Evolutionary conservation across 1,140 invertebrate species (phyloP).

Genomic region (Drosophila sproati): DNA sequence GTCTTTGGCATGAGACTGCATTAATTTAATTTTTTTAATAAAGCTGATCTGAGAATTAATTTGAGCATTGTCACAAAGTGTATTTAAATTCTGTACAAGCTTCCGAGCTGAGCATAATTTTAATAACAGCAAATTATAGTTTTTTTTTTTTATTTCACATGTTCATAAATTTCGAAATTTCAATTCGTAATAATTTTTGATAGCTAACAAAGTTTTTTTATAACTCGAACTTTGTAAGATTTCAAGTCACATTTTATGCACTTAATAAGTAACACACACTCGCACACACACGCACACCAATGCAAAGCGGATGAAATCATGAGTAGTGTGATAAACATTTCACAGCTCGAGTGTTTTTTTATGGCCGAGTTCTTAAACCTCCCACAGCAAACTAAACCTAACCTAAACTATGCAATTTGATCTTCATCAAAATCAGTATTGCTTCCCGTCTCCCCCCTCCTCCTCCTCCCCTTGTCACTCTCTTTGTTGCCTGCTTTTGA

Average conservation of each 20-base stretch:
- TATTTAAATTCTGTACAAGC: neutral
- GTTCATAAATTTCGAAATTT: neutral
- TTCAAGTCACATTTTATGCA: constrained; percentile 25
- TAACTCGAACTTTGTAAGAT: constrained; percentile 28
- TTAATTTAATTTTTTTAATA: no score
- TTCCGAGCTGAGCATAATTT: neutral
- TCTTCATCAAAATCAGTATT: constrained; percentile 64
- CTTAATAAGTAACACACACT: constrained; percentile 42
- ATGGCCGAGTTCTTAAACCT: constrained; percentile 45
- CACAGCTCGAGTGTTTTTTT: constrained; percentile 73
- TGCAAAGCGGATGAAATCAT: constrained; percentile 3
- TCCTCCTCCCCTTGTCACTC: neutral
- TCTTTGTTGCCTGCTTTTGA: constrained; percentile 15
- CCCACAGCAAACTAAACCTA: constrained; percentile 2
- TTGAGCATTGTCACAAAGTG: no score
- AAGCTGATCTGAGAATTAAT: no score
- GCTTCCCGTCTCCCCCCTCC: neutral
- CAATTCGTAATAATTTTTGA: constrained; percentile 1
- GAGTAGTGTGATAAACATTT: constrained; percentile 56
- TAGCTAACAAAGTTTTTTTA: constrained; percentile 4
- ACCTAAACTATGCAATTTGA: constrained; percentile 64
- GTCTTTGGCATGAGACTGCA: no score
- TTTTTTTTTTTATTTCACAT: neutral
- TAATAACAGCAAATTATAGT: neutral
- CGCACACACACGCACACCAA: neutral